These are phyloP conservation scores for Polia nebulosa DNA, from an alignment of 2,888 invertebrate genomes.

Conservation along the genomic window DNA sequence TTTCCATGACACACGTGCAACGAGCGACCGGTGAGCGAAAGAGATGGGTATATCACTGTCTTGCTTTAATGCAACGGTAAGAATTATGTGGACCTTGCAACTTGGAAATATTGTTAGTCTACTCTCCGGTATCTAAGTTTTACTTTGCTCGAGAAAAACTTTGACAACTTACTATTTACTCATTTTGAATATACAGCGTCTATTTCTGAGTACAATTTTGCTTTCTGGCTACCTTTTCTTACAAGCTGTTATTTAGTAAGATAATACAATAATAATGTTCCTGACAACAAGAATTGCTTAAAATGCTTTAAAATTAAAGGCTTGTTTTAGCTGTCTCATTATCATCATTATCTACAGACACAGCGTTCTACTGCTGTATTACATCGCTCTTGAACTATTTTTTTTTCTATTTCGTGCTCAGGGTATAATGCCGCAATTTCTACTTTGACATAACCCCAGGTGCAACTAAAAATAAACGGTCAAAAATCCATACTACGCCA, in stretches of 20 bases:
- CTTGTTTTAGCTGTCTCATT: neutral
- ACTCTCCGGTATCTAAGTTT: slow-evolving; percentile 27
- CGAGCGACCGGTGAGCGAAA: slow-evolving; percentile 77
- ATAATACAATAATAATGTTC: too few species aligned
- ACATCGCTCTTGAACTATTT: neutral
- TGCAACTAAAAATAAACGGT: neutral
- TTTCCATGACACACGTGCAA: slow-evolving; percentile 89
- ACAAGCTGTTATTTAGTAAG: too few species aligned
- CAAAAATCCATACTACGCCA: slow-evolving; percentile 74
- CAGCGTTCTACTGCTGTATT: neutral
- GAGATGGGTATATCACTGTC: slow-evolving; percentile 72
- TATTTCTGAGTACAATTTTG: too few species aligned
- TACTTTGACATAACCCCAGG: neutral
- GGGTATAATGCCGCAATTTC: too few species aligned
- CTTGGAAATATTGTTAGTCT: slow-evolving; percentile 8
- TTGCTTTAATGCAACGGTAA: slow-evolving; percentile 76
- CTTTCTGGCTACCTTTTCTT: too few species aligned
- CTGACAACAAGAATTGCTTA: too few species aligned
- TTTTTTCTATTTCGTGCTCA: too few species aligned
- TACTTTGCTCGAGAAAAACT: neutral
- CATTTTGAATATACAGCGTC: neutral
- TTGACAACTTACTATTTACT: neutral
- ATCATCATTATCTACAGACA: neutral
- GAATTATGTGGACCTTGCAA: slow-evolving; percentile 77
- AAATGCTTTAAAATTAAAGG: too few species aligned